Evolutionary conservation across 2,113 vertebrate genomes (phyloP), one percentile per base, ranked within the genome.

Genomic region (Mesoclemmys tuberculata): DNA sequence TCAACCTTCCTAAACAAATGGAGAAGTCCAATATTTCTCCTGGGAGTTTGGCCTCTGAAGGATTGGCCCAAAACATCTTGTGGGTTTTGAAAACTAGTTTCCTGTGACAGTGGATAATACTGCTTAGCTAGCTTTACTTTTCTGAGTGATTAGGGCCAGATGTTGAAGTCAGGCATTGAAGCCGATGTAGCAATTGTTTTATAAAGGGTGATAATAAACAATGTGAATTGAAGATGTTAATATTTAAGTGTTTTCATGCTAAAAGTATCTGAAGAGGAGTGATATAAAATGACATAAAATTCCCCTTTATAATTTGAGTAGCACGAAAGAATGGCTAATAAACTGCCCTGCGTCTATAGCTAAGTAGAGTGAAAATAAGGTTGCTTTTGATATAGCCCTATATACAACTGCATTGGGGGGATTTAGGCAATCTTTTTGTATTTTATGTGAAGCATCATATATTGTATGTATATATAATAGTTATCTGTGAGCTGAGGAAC

Each of bases 131-230:
- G n/a, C n/a, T 38, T 71, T 71, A 78, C 52, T 87, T 85, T 82
- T 11, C 26, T 44, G 80, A 52, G 18, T 82, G 61, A 74, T 92
- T 90, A 41, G 3, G 5, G 52, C 51, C 90, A 84, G 61, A 78
- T 85, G 52, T 44, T 92, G 64, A 54, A 92, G 90, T 49, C 77
- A 85, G 80, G 38, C 91, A 77, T 44, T 82, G 90, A 75, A 80
- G 56, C 71, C 8, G 31, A 29, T 84, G 75, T 89, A 84, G 54
- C 89, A 84, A 81, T 86, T 83, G 82, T 58, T 92, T 92, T 68
- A 86, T 90, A 84, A 92, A 80, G 71, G n/a, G 24, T 85, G 94
- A 93, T 96, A 92, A 93, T 96, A 92, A 92, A 82, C 78, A 92
- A 8, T 78, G 82, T 93, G 80, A 90, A 0, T 80, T 31, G 52